These are phyloP conservation scores for Protobothrops flavoviridis DNA, from an alignment of 2,113 vertebrate genomes.

Conservation along the genomic window DNA sequence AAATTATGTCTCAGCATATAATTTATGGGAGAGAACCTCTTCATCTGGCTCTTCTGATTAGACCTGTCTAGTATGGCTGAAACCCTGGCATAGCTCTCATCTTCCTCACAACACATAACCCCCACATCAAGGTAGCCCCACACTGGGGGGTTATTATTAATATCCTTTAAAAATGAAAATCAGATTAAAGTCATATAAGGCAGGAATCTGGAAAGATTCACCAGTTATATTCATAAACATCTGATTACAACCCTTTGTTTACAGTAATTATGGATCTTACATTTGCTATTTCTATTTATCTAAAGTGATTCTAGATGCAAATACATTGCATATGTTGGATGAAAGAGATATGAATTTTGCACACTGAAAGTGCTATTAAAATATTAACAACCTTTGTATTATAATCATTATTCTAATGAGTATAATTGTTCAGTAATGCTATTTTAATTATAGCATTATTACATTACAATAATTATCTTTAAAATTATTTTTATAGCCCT, in stretches of 20 bases:
- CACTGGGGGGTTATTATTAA: not conserved
- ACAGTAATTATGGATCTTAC: not conserved
- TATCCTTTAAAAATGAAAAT: not conserved
- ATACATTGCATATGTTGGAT: not conserved
- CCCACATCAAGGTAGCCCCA: not conserved
- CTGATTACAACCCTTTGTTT: not conserved
- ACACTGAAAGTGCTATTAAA: not conserved
- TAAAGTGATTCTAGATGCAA: not conserved
- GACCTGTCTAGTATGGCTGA: not conserved
- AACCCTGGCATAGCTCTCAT: not conserved
- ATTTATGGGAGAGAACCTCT: too few relatives aligned
- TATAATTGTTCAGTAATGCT: slow-evolving; percentile 8
- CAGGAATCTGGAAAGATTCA: not conserved
- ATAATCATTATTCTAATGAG: not conserved
- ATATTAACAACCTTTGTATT: not conserved
- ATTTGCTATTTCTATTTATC: not conserved
- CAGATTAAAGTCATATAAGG: not conserved
- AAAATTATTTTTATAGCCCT: not conserved
- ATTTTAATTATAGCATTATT: slow-evolving; percentile 1
- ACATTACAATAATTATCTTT: slow-evolving; percentile 9
- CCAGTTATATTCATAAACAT: not conserved
- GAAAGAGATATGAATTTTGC: not conserved
- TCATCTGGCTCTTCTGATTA: not conserved
- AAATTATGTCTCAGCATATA: too few relatives aligned
- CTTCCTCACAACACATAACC: not conserved